Evolutionary conservation across 64 coral and sea anemone genomes (phyloP).

Genomic region (Dendrophyllia cribrosa): DNA sequence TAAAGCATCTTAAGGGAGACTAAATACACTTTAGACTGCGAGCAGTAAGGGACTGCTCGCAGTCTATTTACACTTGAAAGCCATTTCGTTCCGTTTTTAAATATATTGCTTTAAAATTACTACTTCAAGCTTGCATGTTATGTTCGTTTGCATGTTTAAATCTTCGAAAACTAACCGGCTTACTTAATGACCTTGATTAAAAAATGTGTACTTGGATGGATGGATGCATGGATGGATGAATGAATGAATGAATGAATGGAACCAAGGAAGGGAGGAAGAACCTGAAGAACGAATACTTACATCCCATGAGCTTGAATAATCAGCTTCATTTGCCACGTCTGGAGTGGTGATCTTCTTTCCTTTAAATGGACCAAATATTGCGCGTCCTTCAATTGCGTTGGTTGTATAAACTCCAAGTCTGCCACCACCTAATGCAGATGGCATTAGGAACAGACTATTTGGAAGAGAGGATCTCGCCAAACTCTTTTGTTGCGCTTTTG

Average conservation of each 20-base stretch:
- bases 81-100: no score
- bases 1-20: no score
- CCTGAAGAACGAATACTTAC: not conserved
- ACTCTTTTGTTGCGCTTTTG: not conserved
- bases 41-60: no score
- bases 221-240: no score
- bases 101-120: no score
- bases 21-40: no score
- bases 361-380: constrained; percentile 37
- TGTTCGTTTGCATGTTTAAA: no score
- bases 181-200: no score
- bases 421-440: constrained; percentile 20
- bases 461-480: constrained; percentile 37
- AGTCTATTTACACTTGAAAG: no score
- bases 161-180: no score
- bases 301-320: not conserved
- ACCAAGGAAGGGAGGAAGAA: not conserved
- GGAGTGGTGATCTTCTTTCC: constrained; percentile 10
- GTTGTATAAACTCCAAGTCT: constrained; percentile 38
- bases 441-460: constrained; percentile 6
- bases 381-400: not conserved
- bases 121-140: no score
- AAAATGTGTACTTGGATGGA: no score
- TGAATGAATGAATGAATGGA: not conserved
- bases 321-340: not conserved